Evolutionary conservation across 2,888 invertebrate species (phyloP).

Genomic region (Idaea biselata): DNA sequence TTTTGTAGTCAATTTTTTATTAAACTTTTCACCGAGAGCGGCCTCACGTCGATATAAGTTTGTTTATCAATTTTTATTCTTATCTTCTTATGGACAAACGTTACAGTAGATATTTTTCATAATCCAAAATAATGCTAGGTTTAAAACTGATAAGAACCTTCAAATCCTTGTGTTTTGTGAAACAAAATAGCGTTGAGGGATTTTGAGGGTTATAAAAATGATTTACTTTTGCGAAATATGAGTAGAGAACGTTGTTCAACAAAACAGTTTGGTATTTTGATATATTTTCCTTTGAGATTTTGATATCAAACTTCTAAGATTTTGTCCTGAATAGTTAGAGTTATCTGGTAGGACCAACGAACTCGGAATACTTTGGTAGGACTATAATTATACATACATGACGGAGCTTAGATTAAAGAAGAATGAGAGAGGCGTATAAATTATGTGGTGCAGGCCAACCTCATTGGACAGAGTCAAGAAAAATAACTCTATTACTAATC

Average conservation of each 20-base stretch:
- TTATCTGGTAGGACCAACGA: not conserved
- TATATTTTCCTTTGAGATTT: slow-evolving; percentile 1
- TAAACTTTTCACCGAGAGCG: slow-evolving; percentile 31
- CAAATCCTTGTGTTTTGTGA: slow-evolving; percentile 27
- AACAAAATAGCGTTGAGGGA: slow-evolving; percentile 28
- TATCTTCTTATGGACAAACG: not conserved
- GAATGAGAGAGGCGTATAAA: too few species aligned
- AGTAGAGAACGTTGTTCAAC: slow-evolving; percentile 16
- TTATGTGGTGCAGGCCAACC: too few species aligned
- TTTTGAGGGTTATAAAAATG: slow-evolving; percentile 31
- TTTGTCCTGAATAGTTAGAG: not conserved
- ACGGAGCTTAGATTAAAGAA: too few species aligned
- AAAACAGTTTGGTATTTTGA: not conserved
- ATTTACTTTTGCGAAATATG: slow-evolving; percentile 31
- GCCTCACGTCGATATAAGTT: slow-evolving; percentile 20
- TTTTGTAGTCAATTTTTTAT: slow-evolving; percentile 26
- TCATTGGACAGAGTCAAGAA: too few species aligned
- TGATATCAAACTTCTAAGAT: not conserved
- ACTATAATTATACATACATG: too few species aligned
- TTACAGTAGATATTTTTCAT: not conserved
- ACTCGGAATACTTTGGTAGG: too few species aligned
- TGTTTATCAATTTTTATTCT: slow-evolving; percentile 6
- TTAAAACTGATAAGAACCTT: slow-evolving; percentile 20
- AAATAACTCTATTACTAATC: too few species aligned
- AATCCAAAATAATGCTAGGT: slow-evolving; percentile 8